These are phyloP conservation scores for Pangasianodon gigas DNA, from an alignment of 2,113 vertebrate genomes.

Conservation along the genomic window DNA sequence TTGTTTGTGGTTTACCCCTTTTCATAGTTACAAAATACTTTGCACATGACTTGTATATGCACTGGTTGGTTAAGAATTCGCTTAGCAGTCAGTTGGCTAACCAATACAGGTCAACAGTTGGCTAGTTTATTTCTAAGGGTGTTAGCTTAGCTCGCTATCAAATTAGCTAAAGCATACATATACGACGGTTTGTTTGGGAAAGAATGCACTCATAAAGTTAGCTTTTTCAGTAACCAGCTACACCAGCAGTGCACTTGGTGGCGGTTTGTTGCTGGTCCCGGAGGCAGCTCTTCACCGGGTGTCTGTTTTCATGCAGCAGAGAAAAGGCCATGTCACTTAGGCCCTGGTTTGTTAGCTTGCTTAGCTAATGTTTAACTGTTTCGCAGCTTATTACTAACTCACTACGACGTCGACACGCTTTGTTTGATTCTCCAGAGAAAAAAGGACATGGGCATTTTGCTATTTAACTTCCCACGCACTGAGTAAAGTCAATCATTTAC, in stretches of 20 bases:
- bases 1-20: neutral
- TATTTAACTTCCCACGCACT: too few species aligned
- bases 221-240: too few species aligned
- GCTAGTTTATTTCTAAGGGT: slow-evolving; percentile 47
- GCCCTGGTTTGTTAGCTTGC: neutral
- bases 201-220: neutral
- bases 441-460: too few species aligned
- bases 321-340: slow-evolving; percentile 11
- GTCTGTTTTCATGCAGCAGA: neutral
- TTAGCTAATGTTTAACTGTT: neutral
- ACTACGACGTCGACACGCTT: neutral
- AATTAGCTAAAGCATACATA: neutral
- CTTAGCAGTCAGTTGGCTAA: neutral
- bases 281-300: neutral
- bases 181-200: neutral
- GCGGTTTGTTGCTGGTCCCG: neutral
- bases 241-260: neutral
- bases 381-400: too few species aligned
- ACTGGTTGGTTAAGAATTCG: neutral
- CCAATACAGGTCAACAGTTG: neutral
- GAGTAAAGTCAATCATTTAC: neutral
- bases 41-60: neutral
- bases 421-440: neutral
- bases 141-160: slow-evolving; percentile 30
- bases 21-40: neutral